Evolutionary conservation across 2,797 vertebrate species (phyloP), one percentile per base, ranked within the genome.

Genomic region (Rhodeus uyekii): DNA sequence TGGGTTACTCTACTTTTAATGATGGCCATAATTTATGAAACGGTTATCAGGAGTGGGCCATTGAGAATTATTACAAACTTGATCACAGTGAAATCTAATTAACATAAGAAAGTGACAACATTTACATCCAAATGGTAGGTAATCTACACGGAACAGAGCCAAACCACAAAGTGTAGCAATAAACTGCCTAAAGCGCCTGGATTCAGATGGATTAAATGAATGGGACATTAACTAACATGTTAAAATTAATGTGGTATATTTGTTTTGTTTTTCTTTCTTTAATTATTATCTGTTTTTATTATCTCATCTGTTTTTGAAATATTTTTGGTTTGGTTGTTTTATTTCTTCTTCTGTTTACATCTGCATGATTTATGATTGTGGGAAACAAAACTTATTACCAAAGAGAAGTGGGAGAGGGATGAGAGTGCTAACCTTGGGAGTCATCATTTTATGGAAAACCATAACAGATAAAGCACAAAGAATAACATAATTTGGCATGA

Each of bases 321-420:
- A 34, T 22, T 7, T 34, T 9, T 55, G 44, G 3, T 53, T 50
- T 72, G 29, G 34, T 76, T 61, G n/a, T 4, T 60, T 74, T 8
- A 29, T 55, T 39, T 75, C 48, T 58, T 55, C 73, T 6, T 29
- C 73, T 42, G 53, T 76, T 61, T 76, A 1, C 38, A 34, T 63
- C 6, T 63, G 74, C 39, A 46, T 76, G 74, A 76, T 63, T 63
- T 63, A 76, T 61, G 55, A 76, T 44, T n/a, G 27, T 61, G 55
- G 74, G 74, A 34, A 55, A 32, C 53, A 60, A 60, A 75, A 60
- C 8, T 42, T 29, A 76, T 60, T 22, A 29, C 29, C 73, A 60
- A 74, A 74, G 38, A 24, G 48, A n/a, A 74, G 13, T 38, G 22
- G 48, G 5, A 71, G 68, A 10, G 1, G n/a, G 36, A 60, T n/a